Conservation (phyloP, 2,113 vertebrate genomes). For the Climacteris rufus region DNA sequence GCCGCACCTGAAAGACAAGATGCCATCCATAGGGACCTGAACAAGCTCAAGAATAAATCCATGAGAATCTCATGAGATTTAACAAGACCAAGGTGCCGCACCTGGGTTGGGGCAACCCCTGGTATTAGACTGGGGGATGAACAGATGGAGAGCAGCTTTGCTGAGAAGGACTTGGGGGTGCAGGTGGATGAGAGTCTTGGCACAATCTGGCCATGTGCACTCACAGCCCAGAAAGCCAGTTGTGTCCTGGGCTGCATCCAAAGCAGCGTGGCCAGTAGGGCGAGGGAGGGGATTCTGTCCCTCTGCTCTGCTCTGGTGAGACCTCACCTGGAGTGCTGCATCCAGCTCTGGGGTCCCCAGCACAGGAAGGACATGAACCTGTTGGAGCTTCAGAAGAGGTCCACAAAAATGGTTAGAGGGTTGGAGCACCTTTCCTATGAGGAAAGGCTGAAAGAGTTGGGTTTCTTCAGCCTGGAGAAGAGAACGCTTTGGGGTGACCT, state of each 20-base stretch:
- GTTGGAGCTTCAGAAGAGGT: rapidly evolving
- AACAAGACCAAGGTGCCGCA: not conserved
- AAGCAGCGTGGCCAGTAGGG: rapidly evolving
- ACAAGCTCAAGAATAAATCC: not conserved
- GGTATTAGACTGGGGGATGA: not conserved
- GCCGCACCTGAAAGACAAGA: not conserved
- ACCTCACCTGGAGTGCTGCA: not conserved
- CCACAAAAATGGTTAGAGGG: not conserved
- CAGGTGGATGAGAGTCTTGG: not conserved
- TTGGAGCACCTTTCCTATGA: not conserved
- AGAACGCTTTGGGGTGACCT: not conserved
- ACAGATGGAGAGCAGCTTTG: not conserved
- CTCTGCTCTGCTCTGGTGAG: not conserved
- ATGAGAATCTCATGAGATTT: not conserved
- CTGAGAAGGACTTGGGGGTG: rapidly evolving
- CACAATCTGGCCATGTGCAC: rapidly evolving
- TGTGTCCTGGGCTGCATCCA: not conserved
- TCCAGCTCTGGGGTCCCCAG: not conserved
- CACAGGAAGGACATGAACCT: not conserved
- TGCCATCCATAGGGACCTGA: not conserved
- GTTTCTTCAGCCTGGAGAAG: not conserved
- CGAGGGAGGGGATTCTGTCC: not conserved
- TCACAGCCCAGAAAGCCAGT: not conserved
- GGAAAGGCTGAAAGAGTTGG: not conserved
- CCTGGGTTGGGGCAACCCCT: no score